Evolutionary conservation across 2,797 vertebrate species (phyloP).

Genomic region (Artibeus jamaicensis): DNA sequence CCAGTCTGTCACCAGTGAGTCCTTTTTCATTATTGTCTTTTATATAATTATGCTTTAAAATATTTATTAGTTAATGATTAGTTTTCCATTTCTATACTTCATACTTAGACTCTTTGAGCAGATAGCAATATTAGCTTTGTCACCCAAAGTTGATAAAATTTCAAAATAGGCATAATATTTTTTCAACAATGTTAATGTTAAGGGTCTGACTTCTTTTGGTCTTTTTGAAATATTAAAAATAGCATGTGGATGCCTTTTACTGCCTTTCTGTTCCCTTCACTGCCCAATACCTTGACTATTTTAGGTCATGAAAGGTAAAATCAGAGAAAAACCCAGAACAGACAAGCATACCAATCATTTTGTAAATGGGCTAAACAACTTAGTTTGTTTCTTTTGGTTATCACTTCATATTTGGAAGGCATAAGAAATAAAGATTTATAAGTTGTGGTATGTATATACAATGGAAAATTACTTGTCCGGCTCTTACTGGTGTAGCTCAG

Average conservation of each 20-base stretch:
- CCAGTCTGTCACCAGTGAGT: not conserved
- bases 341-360: not conserved
- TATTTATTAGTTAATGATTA: not conserved
- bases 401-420: not conserved
- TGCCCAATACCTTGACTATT: not conserved
- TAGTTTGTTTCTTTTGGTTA: not conserved
- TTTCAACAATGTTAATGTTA: not conserved
- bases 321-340: not conserved
- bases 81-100: not conserved
- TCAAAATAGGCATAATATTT: not conserved
- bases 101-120: not conserved
- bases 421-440: not conserved
- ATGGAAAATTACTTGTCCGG: not conserved
- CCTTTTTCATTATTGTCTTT: not conserved
- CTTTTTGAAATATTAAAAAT: not conserved
- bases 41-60: not conserved
- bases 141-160: not conserved
- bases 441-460: not conserved
- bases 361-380: not conserved
- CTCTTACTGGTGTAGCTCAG: too few species aligned
- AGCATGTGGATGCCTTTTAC: not conserved
- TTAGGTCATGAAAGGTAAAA: not conserved
- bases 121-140: not conserved
- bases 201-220: not conserved
- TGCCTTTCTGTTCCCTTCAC: not conserved